Evolutionary conservation across 1,140 invertebrate genomes (phyloP), one percentile per base, ranked within the genome.

Genomic region (Luehdorfia chinensis): DNA sequence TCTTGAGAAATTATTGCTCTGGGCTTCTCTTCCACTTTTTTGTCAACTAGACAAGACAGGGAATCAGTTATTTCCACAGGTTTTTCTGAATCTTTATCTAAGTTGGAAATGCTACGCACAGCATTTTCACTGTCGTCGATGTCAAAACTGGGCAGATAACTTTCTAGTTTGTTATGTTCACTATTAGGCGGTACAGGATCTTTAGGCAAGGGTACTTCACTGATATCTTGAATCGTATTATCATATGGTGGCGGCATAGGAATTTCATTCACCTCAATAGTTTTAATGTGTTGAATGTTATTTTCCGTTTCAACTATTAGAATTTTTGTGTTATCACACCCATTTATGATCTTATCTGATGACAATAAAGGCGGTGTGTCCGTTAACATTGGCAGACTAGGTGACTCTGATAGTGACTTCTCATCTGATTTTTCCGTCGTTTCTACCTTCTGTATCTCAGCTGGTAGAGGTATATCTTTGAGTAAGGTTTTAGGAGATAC

Each of bases 1-100:
- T 96, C 95, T 83, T 96, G 95, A 0, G 95, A 96, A 58, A 96
- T 96, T 0, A 94, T 90, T 0, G 94, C 92, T 28, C 94, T 88
- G 0, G 93, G 92, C 65, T 95, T 95, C 52, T 95, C 93, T 51
- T 93, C 93, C 0, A 86, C 62, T 61, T 91, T 90, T 23, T 90
- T 89, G 28, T 87, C 72, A 1, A 64, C n/a, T 67, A 89, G 89
- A 37, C 61, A 50, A 31, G 59, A 49, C 44, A 50, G 60, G 2
- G 49, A 36, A 16, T 87, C 75, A 25, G 55, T 49, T 52, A 69
- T 65, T 15, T 59, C 55, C 37, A 52, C 47, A 13, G 41, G 14
- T 49, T 52, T 73, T 13, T 76, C 70, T 14, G 32, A 43, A 55
- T 81, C 66, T 41, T 55, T 74, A 55, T 84, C 70, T 48, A 81